phyloP scores from a whole-genome alignment of 2,113 vertebrate genomes.

The Barnardius zonarius region DNA sequence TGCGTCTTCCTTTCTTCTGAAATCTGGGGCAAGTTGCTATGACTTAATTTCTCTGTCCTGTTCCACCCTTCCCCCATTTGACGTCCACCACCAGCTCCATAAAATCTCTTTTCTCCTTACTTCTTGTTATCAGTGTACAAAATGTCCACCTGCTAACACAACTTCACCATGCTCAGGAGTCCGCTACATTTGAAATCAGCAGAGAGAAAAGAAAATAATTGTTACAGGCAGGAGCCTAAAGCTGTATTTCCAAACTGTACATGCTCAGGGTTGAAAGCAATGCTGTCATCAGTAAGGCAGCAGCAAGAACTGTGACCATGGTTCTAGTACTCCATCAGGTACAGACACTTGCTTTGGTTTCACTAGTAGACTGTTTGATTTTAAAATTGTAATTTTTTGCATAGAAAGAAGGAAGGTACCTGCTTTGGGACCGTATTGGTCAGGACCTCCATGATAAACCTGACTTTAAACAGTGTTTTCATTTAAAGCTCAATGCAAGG shows the following conservation, averaged over 20 bases:
- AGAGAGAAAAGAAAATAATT: not conserved
- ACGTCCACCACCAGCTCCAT: not conserved
- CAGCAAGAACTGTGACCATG: fast-evolving
- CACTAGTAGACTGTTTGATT: not conserved
- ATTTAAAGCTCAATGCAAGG: not conserved
- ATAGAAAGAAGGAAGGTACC: not conserved
- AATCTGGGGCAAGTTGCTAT: not conserved
- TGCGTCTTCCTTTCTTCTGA: not conserved
- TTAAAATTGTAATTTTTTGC: not conserved
- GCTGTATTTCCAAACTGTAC: not conserved
- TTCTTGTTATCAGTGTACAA: not conserved
- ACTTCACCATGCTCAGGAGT: not conserved
- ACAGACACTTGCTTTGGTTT: not conserved
- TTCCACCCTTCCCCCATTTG: fast-evolving
- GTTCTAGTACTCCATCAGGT: not conserved
- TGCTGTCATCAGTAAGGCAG: not conserved
- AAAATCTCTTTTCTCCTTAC: fast-evolving
- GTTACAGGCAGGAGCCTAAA: not conserved
- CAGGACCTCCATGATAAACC: not conserved
- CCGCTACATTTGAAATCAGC: not conserved
- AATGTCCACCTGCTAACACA: not conserved
- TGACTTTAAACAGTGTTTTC: not conserved
- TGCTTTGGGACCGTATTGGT: not conserved
- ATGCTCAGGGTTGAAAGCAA: fast-evolving
- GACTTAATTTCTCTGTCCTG: not conserved